Evolutionary conservation across 2,888 invertebrate species (phyloP).

Genomic region (Himalopsyche anomala): DNA sequence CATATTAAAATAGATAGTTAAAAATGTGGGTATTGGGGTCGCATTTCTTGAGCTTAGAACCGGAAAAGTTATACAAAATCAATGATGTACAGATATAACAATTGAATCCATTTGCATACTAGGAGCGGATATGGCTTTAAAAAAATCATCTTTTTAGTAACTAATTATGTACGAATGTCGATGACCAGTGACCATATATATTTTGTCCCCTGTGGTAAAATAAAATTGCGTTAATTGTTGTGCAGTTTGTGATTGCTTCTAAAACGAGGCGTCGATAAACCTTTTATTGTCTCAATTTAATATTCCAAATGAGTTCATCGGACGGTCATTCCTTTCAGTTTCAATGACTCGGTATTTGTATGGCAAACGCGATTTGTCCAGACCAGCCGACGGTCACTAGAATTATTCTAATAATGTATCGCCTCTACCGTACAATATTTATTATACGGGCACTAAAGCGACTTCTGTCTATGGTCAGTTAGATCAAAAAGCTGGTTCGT

Average conservation of each 20-base stretch:
- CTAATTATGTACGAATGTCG: too few species aligned
- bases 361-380: slow-evolving; percentile 54
- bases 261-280: slow-evolving; percentile 47
- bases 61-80: too few species aligned
- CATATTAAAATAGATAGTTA: too few species aligned
- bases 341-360: slow-evolving; percentile 61
- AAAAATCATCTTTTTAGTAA: too few species aligned
- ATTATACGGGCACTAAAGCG: not conserved
- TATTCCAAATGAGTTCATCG: slow-evolving; percentile 55
- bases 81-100: too few species aligned
- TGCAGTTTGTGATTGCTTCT: slow-evolving; percentile 8
- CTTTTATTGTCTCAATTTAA: slow-evolving; percentile 55
- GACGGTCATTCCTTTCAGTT: slow-evolving; percentile 62
- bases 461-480: slow-evolving; percentile 34
- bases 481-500: not conserved
- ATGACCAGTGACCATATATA: too few species aligned
- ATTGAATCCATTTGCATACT: too few species aligned
- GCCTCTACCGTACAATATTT: slow-evolving; percentile 21
- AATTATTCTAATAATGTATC: slow-evolving; percentile 63
- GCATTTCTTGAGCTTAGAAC: too few species aligned
- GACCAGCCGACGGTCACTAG: slow-evolving; percentile 53
- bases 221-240: not conserved
- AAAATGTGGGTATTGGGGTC: too few species aligned
- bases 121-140: too few species aligned
- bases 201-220: not conserved